Percentiles rank a stretch among this genome's conserved stretches.
These are phyloP conservation scores for Melanostoma scalare DNA, from an alignment of 2,888 invertebrate species.

Conservation along the genomic window DNA sequence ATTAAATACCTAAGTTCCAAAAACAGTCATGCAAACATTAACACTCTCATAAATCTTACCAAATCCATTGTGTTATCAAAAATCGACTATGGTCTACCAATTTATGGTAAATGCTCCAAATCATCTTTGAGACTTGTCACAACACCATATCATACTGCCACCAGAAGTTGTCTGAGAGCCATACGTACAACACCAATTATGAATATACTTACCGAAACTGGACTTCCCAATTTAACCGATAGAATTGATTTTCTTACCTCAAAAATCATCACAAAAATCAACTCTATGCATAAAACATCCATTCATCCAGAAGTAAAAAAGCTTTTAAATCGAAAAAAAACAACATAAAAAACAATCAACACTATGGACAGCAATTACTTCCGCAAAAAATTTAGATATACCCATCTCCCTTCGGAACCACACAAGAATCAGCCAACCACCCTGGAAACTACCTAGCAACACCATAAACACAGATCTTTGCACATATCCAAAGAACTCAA, in stretches of 20 bases:
- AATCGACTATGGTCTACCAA: constrained; percentile 38
- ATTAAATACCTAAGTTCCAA: constrained; percentile 37
- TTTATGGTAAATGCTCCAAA: constrained; percentile 30
- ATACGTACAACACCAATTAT: constrained; percentile 32
- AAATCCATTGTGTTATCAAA: constrained; percentile 27
- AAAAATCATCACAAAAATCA: constrained; percentile 23
- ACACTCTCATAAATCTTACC: constrained; percentile 14
- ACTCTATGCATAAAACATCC: constrained; percentile 3
- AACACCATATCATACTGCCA: constrained; percentile 20
- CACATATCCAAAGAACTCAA: constrained; percentile 24
- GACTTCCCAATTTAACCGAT: constrained; percentile 16
- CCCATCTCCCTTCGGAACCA: constrained; percentile 3
- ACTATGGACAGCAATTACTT: constrained; percentile 4
- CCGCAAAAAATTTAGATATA: not conserved
- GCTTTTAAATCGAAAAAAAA: constrained; percentile 4
- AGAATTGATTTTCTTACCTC: constrained; percentile 29
- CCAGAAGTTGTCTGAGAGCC: constrained; percentile 24
- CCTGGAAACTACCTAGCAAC: not conserved
- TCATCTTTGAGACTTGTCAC: constrained; percentile 22
- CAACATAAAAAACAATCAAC: constrained; percentile 15
- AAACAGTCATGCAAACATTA: constrained; percentile 4
- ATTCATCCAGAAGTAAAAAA: constrained; percentile 13
- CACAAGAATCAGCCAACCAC: constrained; percentile 10
- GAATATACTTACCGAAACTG: constrained; percentile 34
- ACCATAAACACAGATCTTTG: constrained; percentile 14